Evolutionary conservation across 53 echinoderm and acorn worm genomes (phyloP).

Genomic region (Temnopleurus reevesii): DNA sequence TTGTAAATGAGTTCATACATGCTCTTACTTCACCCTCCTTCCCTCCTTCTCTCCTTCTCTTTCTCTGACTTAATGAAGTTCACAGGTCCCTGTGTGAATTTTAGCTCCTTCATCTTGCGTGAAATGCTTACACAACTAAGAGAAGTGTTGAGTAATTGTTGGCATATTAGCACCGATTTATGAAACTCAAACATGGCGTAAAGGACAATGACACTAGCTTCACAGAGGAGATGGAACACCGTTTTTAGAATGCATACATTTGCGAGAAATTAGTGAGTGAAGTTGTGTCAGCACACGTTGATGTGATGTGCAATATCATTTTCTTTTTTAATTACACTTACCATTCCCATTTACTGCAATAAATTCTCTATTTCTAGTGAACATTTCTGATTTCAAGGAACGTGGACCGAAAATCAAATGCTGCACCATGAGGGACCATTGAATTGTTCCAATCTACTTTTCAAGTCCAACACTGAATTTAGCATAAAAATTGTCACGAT

Average conservation of each 20-base stretch:
- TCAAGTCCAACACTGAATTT: too few relatives aligned
- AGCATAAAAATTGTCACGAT: too few relatives aligned
- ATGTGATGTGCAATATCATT: too few relatives aligned
- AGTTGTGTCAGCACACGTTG: too few relatives aligned
- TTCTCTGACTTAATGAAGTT: neutral
- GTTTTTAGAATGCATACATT: neutral
- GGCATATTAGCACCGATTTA: neutral
- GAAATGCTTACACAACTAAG: neutral
- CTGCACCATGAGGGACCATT: too few relatives aligned
- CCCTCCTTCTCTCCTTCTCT: too few relatives aligned
- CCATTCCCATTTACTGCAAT: neutral
- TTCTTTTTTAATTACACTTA: too few relatives aligned
- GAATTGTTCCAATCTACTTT: too few relatives aligned
- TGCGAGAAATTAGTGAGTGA: neutral
- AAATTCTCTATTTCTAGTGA: neutral
- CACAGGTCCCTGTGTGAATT: neutral
- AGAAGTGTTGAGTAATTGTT: neutral
- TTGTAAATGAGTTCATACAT: too few relatives aligned
- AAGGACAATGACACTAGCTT: neutral
- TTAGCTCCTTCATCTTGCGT: neutral
- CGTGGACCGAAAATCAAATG: neutral
- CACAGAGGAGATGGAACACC: neutral
- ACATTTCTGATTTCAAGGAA: neutral
- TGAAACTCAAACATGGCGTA: neutral
- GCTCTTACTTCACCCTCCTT: too few relatives aligned